Base-by-base conservation (phyloP, 2,113 vertebrate species). In the Chaetodon auriga region DNA sequence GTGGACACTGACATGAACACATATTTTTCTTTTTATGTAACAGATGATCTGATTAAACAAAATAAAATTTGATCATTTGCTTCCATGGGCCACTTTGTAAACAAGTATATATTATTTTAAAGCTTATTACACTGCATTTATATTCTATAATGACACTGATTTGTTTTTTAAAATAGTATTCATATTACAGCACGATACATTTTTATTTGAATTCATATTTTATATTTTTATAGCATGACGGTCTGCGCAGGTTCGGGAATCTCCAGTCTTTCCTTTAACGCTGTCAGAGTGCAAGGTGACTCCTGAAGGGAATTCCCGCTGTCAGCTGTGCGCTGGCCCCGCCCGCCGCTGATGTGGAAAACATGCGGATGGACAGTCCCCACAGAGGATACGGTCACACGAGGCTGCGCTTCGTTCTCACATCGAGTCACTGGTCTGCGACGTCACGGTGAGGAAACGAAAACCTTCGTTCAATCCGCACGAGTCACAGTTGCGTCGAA, bases 221-320 rank as follows among this genome's bases (percentile, higher is more conserved):
- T 10, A 25, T 11, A n/a, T 30, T 25, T 65, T 23, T 49, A 11
- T 11, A 18, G 5, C 6, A 23, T 38, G 7, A 18, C 7, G 14
- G 18, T 8, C 16, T 63, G 49, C 18, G 49, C 7, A 12, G 2
- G 16, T 69, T 18, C 15, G 64, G 78, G 78, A 65, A 74, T 48
- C 43, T 78, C 76, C 73, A 5, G 8, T 46, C 15, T n/a, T 62
- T 68, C 19, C 46, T n/a, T 19, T 58, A 4, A 0, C 1, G 3
- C 25, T 58, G 25, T n/a, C 15, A 25, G 49, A 35, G 11, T 11
- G 61, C 80, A 91, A 90, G 79, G 85, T 84, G 88, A 93, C 79
- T 69, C 55, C 43, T 78, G 5, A 1, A 21, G 90, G 91, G 88
- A 91, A 91, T 89, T 87, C 92, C 92, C 88, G 25, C 51, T 7